phyloP scores from a whole-genome alignment of 2,888 invertebrate genomes.

The Diloba caeruleocephala region DNA sequence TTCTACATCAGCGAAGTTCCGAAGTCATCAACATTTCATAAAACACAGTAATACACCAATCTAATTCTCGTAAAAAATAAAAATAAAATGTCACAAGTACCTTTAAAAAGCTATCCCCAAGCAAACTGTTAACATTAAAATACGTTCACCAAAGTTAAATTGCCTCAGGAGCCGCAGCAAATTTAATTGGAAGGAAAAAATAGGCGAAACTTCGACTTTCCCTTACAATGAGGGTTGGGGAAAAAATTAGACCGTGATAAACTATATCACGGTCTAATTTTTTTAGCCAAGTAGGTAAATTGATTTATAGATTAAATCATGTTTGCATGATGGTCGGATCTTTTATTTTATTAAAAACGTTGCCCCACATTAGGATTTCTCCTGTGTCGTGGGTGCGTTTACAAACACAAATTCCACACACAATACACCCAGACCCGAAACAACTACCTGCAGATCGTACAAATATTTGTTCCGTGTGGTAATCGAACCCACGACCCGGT shows the following conservation, averaged over 20 bases:
- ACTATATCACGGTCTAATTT: too few relatives aligned
- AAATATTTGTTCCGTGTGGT: too few relatives aligned
- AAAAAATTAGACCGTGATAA: conserved; percentile 41
- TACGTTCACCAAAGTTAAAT: conserved; percentile 55
- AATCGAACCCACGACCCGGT: too few relatives aligned
- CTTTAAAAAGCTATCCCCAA: neutral
- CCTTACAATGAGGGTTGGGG: conserved; percentile 8
- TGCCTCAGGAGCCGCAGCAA: conserved; percentile 37
- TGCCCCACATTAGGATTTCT: too few relatives aligned
- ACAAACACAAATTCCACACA: too few relatives aligned
- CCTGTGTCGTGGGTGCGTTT: too few relatives aligned
- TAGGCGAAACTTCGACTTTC: conserved; percentile 28
- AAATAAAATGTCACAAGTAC: conserved; percentile 12
- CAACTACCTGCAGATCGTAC: too few relatives aligned
- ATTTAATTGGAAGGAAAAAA: conserved; percentile 53
- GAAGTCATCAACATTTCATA: too few relatives aligned
- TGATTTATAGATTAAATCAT: conserved; percentile 31
- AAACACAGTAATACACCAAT: too few relatives aligned
- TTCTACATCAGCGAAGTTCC: too few relatives aligned
- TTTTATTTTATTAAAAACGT: too few relatives aligned
- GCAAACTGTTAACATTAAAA: conserved; percentile 49
- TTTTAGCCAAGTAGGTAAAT: conserved; percentile 30
- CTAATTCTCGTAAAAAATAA: conserved; percentile 33
- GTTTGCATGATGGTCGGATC: conserved; percentile 18
- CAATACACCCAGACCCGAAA: too few relatives aligned